Evolutionary conservation across 2,113 vertebrate species (phyloP), one percentile per base, ranked within the genome.

Genomic region (Oryzias celebensis): DNA sequence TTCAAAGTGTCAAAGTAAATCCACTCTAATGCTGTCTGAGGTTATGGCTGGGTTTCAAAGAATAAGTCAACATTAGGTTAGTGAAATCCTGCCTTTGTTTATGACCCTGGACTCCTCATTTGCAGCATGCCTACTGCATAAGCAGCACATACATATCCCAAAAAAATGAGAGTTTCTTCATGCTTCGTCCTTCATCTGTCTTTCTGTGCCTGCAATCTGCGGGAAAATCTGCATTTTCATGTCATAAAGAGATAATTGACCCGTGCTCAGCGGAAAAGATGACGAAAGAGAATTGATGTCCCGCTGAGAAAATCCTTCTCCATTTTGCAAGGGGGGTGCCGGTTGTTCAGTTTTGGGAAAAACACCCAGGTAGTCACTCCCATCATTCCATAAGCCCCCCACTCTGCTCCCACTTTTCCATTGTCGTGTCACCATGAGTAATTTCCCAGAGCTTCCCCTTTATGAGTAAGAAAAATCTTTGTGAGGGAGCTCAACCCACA

Each of bases 181-280:
- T n/a, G 57, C 31, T 18, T 68, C 26, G 49, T 14, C 10, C 0
- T 75, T 83, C 86, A 82, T 88, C 72, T 58, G 52, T 90, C 83
- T 86, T 77, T 63, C 69, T 60, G 58, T 16, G 18, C 80, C 56
- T 64, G 63, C 71, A 67, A 75, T 57, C 52, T 55, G 70, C 62
- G 58, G 64, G 73, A 78, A 89, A 85, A 86, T 77, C 74, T 73
- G 61, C 78, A 73, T 88, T 87, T 88, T 82, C 68, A 74, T 68
- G 68, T 81, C 87, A 90, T 85, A 86, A 75, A 82, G 75, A 78
- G 75, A 84, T 90, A 90, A 91, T 91, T 87, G 89, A 88, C 87
- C 87, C 20, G 59, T 68, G 76, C 81, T 42, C 75, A 68, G 70
- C 75, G 50, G 80, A 85, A 84, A 82, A 78, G 18, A 36, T 10